Conservation (phyloP, 92 coral and sea anemone species). For the Epizoanthus scotinus region DNA sequence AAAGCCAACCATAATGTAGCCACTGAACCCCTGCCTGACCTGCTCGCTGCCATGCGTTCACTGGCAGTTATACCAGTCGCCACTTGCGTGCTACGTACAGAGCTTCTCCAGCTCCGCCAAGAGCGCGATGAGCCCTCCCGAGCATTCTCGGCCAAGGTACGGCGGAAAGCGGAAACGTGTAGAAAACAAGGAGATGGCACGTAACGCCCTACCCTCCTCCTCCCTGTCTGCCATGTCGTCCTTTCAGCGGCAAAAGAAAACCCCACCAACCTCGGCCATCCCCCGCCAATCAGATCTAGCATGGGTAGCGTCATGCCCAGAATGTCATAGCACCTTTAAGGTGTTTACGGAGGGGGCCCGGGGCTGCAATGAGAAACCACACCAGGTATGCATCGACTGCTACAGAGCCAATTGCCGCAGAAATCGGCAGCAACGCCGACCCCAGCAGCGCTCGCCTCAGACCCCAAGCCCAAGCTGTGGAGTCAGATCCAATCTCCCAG, state of each 20-base stretch:
- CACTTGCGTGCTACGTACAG: too few relatives aligned
- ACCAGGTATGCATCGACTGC: slow-evolving; percentile 43
- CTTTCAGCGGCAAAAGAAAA: slow-evolving; percentile 9
- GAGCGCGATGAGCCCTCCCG: not conserved
- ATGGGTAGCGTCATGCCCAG: slow-evolving; percentile 15
- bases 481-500: slow-evolving; percentile 37
- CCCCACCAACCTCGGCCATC: not conserved
- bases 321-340: slow-evolving; percentile 20
- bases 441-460: slow-evolving; percentile 30
- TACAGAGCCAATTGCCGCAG: slow-evolving; percentile 43
- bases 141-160: slow-evolving; percentile 31
- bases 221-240: slow-evolving; percentile 35
- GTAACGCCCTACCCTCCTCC: slow-evolving; percentile 47
- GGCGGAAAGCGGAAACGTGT: slow-evolving; percentile 42
- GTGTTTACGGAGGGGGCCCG: slow-evolving; percentile 41
- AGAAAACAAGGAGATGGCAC: slow-evolving; percentile 40
- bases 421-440: slow-evolving; percentile 32
- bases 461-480: slow-evolving; percentile 29
- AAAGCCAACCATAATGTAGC: not conserved
- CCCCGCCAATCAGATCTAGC: not conserved
- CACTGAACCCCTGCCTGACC: not conserved
- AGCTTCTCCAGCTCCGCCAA: slow-evolving; percentile 13
- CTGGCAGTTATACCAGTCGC: slow-evolving; percentile 38
- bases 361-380: slow-evolving; percentile 43
- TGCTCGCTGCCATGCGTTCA: slow-evolving; percentile 34